These are phyloP conservation scores for Spizella passerina DNA, from an alignment of 2,797 vertebrate genomes.

Conservation along the genomic window DNA sequence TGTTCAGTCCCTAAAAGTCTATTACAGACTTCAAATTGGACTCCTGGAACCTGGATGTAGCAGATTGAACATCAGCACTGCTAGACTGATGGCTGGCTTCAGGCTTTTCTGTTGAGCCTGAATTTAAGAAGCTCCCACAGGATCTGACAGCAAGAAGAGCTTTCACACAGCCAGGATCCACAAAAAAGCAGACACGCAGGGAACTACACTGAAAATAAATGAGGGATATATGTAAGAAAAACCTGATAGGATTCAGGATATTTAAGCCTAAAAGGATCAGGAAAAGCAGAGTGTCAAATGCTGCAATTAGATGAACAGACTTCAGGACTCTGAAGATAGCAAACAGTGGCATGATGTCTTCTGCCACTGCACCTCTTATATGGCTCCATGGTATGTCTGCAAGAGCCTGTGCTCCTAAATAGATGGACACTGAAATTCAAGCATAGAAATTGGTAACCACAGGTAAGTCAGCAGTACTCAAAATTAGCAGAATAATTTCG, in stretches of 20 bases:
- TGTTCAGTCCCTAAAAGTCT: not conserved
- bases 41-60: not conserved
- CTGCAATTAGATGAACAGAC: not conserved
- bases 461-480: not conserved
- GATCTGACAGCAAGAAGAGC: not conserved
- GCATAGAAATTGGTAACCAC: not conserved
- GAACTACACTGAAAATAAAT: not conserved
- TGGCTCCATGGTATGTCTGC: rapidly evolving
- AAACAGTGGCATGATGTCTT: not conserved
- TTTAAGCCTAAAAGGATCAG: not conserved
- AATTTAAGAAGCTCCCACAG: not conserved
- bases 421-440: not conserved
- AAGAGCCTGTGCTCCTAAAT: not conserved
- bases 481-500: not conserved
- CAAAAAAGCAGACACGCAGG: not conserved
- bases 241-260: not conserved
- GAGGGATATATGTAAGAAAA: not conserved
- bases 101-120: not conserved
- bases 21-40: not conserved
- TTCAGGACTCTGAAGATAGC: not conserved
- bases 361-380: not conserved
- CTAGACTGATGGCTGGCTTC: not conserved
- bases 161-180: not conserved
- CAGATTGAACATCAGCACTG: not conserved
- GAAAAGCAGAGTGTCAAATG: not conserved